Percentiles rank a stretch among this genome's conserved stretches.
Evolutionary conservation across 2,888 invertebrate species (phyloP).

Genomic region (Campopleginae sp.): DNA sequence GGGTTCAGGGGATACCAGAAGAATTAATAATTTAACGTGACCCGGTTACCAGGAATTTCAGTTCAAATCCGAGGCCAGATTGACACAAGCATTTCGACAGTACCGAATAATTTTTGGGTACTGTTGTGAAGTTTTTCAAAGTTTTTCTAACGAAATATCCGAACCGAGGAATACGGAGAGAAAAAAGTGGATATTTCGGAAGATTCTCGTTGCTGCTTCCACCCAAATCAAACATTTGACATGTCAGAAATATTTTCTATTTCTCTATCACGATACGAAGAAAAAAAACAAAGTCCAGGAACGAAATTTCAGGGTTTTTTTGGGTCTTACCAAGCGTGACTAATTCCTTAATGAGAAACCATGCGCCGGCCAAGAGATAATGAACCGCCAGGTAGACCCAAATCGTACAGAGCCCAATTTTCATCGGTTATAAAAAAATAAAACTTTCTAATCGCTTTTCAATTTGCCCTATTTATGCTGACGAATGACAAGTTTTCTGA

Average conservation of each 20-base stretch:
- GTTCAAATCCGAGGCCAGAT: conserved; percentile 23
- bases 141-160: too few relatives aligned
- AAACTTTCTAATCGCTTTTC: conserved; percentile 63
- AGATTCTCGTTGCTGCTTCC: not conserved
- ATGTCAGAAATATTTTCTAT: conserved; percentile 30
- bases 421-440: conserved; percentile 16
- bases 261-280: conserved; percentile 44
- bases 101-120: conserved; percentile 10
- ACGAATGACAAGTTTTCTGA: conserved; percentile 29
- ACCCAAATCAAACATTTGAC: conserved; percentile 19
- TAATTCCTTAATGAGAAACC: conserved; percentile 54
- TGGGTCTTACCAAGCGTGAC: conserved; percentile 38
- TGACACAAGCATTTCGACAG: conserved; percentile 32
- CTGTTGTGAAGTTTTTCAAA: not conserved
- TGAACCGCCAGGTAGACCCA: conserved; percentile 22
- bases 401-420: not conserved
- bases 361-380: conserved; percentile 11
- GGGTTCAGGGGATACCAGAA: not conserved
- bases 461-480: conserved; percentile 40
- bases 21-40: conserved; percentile 27
- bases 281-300: not conserved
- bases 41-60: conserved; percentile 28
- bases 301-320: conserved; percentile 40
- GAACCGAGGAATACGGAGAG: not conserved
- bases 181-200: not conserved